These are phyloP conservation scores for Halisarca cf. caerulea DNA, from an alignment of 37 sponge, comb jelly and placozoan genomes.

Conservation along the genomic window DNA sequence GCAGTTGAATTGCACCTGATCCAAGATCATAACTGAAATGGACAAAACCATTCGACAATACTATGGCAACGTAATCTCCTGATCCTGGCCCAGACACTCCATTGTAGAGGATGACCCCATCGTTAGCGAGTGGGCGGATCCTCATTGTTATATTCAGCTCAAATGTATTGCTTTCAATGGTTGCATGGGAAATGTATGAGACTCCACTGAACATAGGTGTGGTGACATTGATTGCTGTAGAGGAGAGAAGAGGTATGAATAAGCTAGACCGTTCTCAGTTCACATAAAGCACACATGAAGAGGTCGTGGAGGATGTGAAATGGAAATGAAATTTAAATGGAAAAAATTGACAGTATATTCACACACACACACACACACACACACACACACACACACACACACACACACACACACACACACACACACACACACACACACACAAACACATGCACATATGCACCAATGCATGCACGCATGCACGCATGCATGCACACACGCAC, in stretches of 20 bases:
- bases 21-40: slow-evolving; percentile 45
- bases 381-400: no score
- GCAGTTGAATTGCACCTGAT: neutral
- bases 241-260: neutral
- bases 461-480: no score
- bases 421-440: no score
- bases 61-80: slow-evolving; percentile 43
- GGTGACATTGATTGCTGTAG: slow-evolving; percentile 42
- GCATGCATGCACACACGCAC: no score
- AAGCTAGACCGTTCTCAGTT: no score
- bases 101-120: slow-evolving; percentile 58
- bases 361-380: no score
- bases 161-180: slow-evolving; percentile 2
- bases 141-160: slow-evolving; percentile 43
- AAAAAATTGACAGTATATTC: no score
- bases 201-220: slow-evolving; percentile 42
- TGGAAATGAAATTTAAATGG: no score
- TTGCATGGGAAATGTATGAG: slow-evolving; percentile 49
- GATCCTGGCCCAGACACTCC: slow-evolving; percentile 28
- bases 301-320: no score
- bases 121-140: slow-evolving; percentile 23
- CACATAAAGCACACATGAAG: no score
- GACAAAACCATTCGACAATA: slow-evolving; percentile 35
- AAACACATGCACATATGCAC: no score
- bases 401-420: no score